These are phyloP conservation scores for Lepidurus packardi DNA, from an alignment of 1,140 invertebrate species.

Conservation along the genomic window DNA sequence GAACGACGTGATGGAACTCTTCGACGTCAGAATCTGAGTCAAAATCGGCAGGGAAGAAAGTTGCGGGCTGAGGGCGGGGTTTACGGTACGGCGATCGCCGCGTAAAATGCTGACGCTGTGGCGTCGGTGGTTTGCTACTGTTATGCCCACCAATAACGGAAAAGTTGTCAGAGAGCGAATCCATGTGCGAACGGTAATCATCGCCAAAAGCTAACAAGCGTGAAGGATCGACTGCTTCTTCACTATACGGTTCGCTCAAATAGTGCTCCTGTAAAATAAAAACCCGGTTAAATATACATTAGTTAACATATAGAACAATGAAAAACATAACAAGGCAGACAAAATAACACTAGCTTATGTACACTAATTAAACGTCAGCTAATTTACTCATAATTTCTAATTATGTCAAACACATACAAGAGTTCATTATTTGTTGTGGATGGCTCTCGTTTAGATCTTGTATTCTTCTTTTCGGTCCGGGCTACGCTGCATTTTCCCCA, in stretches of 20 bases:
- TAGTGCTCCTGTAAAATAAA: constrained; percentile 70
- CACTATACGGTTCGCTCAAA: constrained; percentile 82
- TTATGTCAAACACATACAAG: too few species aligned
- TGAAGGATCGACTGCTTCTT: constrained; percentile 75
- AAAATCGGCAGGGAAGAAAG: constrained; percentile 38
- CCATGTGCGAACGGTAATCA: constrained; percentile 80
- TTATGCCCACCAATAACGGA: background rate
- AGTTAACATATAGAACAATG: too few species aligned
- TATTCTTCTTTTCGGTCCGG: background rate
- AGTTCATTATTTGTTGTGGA: background rate
- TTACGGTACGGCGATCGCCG: constrained; percentile 20
- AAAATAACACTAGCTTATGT: too few species aligned
- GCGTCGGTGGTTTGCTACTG: constrained; percentile 13
- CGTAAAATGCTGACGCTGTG: constrained; percentile 27
- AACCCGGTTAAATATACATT: constrained; percentile 28
- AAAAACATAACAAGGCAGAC: too few species aligned
- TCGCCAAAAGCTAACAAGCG: constrained; percentile 79
- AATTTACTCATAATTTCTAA: too few species aligned
- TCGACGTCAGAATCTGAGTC: constrained; percentile 63
- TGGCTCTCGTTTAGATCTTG: background rate
- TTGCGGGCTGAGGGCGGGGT: background rate
- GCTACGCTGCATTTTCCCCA: background rate
- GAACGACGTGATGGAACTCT: constrained; percentile 41
- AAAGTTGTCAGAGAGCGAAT: constrained; percentile 53
- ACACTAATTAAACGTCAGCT: too few species aligned